Base-by-base conservation (phyloP, 2,888 invertebrate genomes). In the Epinotia ramella region DNA sequence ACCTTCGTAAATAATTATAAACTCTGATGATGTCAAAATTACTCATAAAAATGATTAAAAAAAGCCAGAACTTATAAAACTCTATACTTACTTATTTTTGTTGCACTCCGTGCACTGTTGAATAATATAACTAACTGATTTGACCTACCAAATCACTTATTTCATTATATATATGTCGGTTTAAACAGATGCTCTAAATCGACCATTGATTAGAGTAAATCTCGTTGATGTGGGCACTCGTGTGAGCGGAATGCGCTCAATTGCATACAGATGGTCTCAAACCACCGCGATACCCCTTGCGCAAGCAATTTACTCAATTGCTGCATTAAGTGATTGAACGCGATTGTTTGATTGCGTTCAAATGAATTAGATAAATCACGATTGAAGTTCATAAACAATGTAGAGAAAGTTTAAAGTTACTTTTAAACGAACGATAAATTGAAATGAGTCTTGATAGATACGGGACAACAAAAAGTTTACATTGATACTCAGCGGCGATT, bases 221-320 rank as follows among this genome's bases (percentile, higher is more conserved):
- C 56, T 44, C 40, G 9, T 59, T 68, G 13, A 68, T 68, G 64
- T 65, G 62, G 64, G 70, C 46, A 12, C 57, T 59, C 59, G 18
- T 44, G 59, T 73, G 79, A 82, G 81, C 81, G 84, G 83, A 84
- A 86, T 83, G 83, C 82, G 82, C 84, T 86, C 86, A 87, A 88
- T 88, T 86, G 86, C 83, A 81, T 82, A 84, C 88, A 88, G 83
- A 88, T 88, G 88, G 80, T 77, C 79, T 79, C 82, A 80, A 83
- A 80, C 82, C 79, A 78, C 82, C 80, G 59, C 16, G 57, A 18
- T 57, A 64, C 64, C 72, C 86, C 80, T 86, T 86, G 85, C 84
- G 83, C 83, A 82, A 82, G 63, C 81, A 83, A 84, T 80, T 84
- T 59, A 72, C 62, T 77, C 71, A 73, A 78, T 77, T 76, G 73